Evolutionary conservation across 2,113 vertebrate genomes (phyloP), one percentile per base, ranked within the genome.

Genomic region (Henicopernis longicauda): DNA sequence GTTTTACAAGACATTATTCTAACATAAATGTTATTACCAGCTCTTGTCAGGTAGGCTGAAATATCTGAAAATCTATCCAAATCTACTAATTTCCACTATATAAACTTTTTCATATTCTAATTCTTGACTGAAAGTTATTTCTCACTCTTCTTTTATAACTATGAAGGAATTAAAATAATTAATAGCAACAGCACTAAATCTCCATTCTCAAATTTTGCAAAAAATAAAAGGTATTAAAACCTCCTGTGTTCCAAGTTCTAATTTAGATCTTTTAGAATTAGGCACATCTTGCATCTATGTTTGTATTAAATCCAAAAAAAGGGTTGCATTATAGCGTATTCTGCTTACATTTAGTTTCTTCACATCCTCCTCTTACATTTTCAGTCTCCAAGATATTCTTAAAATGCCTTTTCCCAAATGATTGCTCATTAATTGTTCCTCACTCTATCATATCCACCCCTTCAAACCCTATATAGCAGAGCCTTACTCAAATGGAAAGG

Each of bases 251-350:
- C 12, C 47, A 66, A 13, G 7, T 18, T 21, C 18, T 86, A 84
- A 47, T 62, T 65, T 18, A 65, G 12, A 20, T n/a, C 2, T 73
- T 55, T 83, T 25, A 54, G 47, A 32, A 54, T 4, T 4, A 57
- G 36, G 59, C 52, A 5, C 13, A 21, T 50, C 15, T 57, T 79
- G 45, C 16, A 86, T 8, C 7, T 25, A 7, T 32, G 4, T 44
- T 67, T 62, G 10, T 50, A 50, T n/a, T 27, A 26, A 89, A 34
- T n/a, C 3, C 4, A 11, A 49, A 27, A 26, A 52, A 47, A 21
- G 7, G 6, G 3, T 38, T 4, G 0, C 11, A 13, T 65, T 74
- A 15, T 20, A 21, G 10, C 4, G 2, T 7, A 26, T 29, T 76
- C 19, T 73, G 18, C 8, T 83, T 61, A 40, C 1, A 7, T 9